These are phyloP conservation scores for Zaprionus inermis DNA, from an alignment of 1,140 invertebrate species.

Conservation along the genomic window DNA sequence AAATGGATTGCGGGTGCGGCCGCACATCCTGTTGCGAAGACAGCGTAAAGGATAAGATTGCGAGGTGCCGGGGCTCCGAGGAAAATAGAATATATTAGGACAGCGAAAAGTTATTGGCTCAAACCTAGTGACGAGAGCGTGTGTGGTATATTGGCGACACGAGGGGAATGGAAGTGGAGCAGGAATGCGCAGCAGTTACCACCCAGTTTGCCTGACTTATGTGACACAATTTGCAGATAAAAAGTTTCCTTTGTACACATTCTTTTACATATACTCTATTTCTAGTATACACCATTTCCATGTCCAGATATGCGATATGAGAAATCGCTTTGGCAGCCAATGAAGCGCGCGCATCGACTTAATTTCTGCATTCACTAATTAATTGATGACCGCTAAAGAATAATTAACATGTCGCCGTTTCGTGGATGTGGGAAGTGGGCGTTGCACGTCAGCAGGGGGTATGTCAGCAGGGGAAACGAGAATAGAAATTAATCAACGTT, in stretches of 20 bases:
- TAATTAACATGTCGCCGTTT: conserved; percentile 36
- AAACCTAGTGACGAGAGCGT: neutral
- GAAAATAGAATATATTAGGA: conserved; percentile 9
- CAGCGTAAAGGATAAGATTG: conserved; percentile 23
- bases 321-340: conserved; percentile 60
- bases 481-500: conserved; percentile 63
- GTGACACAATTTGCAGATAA: conserved; percentile 17
- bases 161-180: neutral
- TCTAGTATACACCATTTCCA: neutral
- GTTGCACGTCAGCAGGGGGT: neutral
- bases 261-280: neutral
- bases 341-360: conserved; percentile 47
- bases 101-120: neutral
- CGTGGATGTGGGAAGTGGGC: neutral
- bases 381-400: conserved; percentile 56
- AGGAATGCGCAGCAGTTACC: neutral
- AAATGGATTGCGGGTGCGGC: conserved; percentile 54
- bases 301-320: conserved; percentile 18
- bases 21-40: conserved; percentile 8
- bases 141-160: neutral
- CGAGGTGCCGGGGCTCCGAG: neutral
- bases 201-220: conserved; percentile 36
- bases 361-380: conserved; percentile 59
- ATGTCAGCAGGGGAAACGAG: conserved; percentile 6
- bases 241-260: neutral